Conservation (phyloP, 2,113 vertebrate species). For the Bungarus multicinctus region DNA sequence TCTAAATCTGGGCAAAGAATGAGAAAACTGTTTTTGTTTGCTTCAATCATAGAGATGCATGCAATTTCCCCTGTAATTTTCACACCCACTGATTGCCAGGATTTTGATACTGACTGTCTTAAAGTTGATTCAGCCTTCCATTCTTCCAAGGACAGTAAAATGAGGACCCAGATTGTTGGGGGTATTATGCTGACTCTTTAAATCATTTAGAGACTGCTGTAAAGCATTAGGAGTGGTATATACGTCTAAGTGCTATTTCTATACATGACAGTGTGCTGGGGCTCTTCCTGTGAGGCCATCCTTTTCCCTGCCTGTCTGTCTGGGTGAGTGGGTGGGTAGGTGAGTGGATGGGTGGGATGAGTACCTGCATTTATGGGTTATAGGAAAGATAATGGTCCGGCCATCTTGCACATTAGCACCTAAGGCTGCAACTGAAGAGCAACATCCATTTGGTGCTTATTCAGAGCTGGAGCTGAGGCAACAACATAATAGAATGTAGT, state of each 20-base stretch:
- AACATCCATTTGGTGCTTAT: background rate
- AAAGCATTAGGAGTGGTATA: background rate
- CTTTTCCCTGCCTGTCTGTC: background rate
- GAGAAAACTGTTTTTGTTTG: background rate
- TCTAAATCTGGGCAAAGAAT: background rate
- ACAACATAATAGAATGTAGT: background rate
- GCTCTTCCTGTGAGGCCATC: background rate
- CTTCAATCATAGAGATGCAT: background rate
- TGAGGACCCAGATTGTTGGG: background rate
- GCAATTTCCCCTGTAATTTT: constrained; percentile 1
- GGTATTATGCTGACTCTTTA: background rate
- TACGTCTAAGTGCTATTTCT: background rate
- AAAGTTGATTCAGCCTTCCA: background rate
- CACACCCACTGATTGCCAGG: background rate
- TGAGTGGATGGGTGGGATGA: background rate
- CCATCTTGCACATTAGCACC: background rate
- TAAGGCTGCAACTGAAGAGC: background rate
- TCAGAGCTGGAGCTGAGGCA: background rate
- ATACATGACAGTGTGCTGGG: background rate
- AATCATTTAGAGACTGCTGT: background rate
- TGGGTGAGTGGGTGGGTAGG: background rate
- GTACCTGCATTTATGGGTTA: background rate
- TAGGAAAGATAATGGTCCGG: background rate
- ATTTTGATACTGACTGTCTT: background rate
- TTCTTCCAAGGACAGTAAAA: background rate